phyloP scores from a whole-genome alignment of 1,140 invertebrate species.

The Nebria ingens region DNA sequence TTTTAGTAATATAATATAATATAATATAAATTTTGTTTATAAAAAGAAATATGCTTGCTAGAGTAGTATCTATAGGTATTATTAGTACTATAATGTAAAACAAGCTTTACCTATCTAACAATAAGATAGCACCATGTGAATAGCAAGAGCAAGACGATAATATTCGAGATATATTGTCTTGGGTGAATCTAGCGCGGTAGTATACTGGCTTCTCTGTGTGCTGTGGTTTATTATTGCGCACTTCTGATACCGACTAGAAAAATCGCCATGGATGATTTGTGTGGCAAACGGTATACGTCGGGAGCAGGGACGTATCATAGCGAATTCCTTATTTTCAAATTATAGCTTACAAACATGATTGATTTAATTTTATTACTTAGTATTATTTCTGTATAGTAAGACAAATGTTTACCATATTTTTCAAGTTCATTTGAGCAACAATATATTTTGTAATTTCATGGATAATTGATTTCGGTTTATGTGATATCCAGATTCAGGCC shows the following conservation, averaged over 20 bases:
- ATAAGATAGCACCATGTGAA: too few species aligned
- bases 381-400: too few species aligned
- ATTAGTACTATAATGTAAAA: too few species aligned
- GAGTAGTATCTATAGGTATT: too few species aligned
- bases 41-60: too few species aligned
- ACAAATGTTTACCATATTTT: neutral
- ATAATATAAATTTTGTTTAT: too few species aligned
- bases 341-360: neutral
- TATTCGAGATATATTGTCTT: neutral
- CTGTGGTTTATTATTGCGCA: too few species aligned
- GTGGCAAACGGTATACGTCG: neutral
- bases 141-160: neutral
- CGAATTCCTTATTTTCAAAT: neutral
- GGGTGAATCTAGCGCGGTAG: neutral
- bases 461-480: neutral
- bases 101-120: too few species aligned
- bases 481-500: too few species aligned
- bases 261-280: neutral
- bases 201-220: too few species aligned
- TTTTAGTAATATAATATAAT: too few species aligned
- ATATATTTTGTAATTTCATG: neutral
- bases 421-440: neutral
- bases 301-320: neutral
- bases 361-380: neutral
- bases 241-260: too few species aligned